A percentile compares a stretch with the other conserved stretches of the same genome.
phyloP scores from a whole-genome alignment of 1,140 invertebrate species.

The Formica selysi region DNA sequence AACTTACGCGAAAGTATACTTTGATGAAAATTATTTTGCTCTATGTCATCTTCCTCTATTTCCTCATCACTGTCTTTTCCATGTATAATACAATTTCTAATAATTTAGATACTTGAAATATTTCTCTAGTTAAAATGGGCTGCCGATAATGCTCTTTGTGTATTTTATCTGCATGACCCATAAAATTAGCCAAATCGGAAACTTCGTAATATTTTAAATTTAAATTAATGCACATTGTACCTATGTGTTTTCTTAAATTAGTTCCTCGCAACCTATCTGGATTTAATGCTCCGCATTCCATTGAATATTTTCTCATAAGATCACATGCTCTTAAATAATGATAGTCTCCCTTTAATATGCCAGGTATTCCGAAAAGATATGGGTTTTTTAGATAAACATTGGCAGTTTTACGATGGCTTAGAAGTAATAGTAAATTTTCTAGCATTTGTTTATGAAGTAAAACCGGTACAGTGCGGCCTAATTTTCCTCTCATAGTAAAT shows the following conservation, averaged over 20 bases:
- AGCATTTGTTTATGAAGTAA: conserved; percentile 19
- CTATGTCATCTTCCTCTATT: not conserved
- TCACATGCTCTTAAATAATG: conserved; percentile 6
- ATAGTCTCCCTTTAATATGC: conserved; percentile 16
- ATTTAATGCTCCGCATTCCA: not conserved
- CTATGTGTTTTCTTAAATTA: conserved; percentile 31
- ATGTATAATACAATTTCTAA: conserved; percentile 28
- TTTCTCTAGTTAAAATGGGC: conserved; percentile 22
- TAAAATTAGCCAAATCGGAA: conserved; percentile 13
- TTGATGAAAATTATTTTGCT: too few species aligned
- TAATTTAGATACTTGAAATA: conserved; percentile 26
- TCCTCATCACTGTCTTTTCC: not conserved
- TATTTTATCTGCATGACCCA: not conserved
- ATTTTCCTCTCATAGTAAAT: conserved; percentile 3
- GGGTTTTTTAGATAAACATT: not conserved
- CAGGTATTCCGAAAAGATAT: conserved; percentile 1
- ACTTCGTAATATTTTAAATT: not conserved
- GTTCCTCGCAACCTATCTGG: conserved; percentile 5
- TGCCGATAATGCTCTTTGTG: conserved; percentile 10
- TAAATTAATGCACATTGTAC: conserved; percentile 13
- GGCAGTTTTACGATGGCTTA: not conserved
- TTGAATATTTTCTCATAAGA: conserved; percentile 17
- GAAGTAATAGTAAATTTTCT: not conserved
- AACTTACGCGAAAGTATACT: not conserved
- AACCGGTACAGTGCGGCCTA: conserved; percentile 17